Evolutionary conservation across 2,797 vertebrate genomes (phyloP), one percentile per base, ranked within the genome.

Genomic region (Macrochelys suwanniensis): DNA sequence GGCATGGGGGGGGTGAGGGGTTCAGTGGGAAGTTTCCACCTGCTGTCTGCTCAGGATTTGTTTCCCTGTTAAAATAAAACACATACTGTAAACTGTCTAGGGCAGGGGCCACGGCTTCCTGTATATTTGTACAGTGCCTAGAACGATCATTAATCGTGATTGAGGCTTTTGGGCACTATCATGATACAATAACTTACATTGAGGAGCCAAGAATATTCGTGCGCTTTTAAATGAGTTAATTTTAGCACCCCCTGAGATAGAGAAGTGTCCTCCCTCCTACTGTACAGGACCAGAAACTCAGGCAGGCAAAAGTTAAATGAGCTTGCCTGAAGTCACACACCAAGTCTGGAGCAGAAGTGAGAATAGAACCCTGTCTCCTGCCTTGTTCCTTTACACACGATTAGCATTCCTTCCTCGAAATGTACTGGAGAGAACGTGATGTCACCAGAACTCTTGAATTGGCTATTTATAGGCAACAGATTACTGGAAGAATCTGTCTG

Each of bases 11-110:
- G 16, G 47, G 56, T 15, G 31, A 13, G 17, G 23, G n/a, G 88
- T 71, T 83, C 47, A 4, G 26, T 81, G 65, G 23, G 33, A 87
- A 71, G 31, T 84, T 94, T 89, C 74, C 88, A 50, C 87, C 74
- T 82, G 42, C 26, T 82, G 53, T 31, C 76, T 89, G 51, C 16
- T 59, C 42, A 77, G 74, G 26, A 33, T 16, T 82, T 26, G 10
- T 51, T 49, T 79, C 65, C 28, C 19, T 53, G 9, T 74, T 74
- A 74, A 74, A 74, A 74, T 33, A 61, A 61, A 61, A 61, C 31
- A 61, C 59, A 37, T n/a, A 42, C 16, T 31, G 26, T 31, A 77
- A 47, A 5, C 12, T 77, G 25, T 77, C 28, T 25, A 16, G 13
- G 74, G 26, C 45, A 31, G 6, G 26, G 74, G 45, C 42, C 26